Evolutionary conservation across 2,797 vertebrate species (phyloP), one percentile per base, ranked within the genome.

Genomic region (Pteropus rufus): DNA sequence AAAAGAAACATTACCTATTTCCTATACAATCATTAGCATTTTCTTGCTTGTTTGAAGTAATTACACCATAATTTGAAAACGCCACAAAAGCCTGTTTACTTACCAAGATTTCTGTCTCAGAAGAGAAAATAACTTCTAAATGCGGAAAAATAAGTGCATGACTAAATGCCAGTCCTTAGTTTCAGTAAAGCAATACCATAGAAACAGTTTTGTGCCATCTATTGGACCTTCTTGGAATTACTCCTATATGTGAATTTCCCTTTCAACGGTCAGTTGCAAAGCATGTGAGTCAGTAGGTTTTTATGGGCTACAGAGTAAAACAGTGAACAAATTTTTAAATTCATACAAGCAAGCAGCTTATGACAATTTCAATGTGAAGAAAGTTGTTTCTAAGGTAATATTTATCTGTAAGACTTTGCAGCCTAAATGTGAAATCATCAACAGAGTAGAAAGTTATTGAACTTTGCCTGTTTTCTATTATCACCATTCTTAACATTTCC

Each of bases 201-300:
- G 21, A 81, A 24, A 62, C 16, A 1, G 72, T 41, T 58, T 91
- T 70, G 36, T 58, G 95, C 97, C 97, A 96, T 54, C 97, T 97
- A 34, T 62, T 44, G 97, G 83, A 31, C 18, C 8, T 79, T 10
- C 10, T 26, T 64, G 93, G 82, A 93, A 95, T 95, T 93, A 80
- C 89, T 26, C 58, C 77, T 24, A 11, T 4, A 0, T 14, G 2
- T 15, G 58, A 72, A 67, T 76, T 92, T 62, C 67, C 24, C 24
- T 49, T 87, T 67, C 21, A 11, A 60, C 54, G 18, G 46, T 76
- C 31, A 21, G 5, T 8, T 29, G 21, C 62, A 60, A 87, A 73
- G 21, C n/a, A n/a, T 2, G 7, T 58, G 36, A 7, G 24, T 29
- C 36, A 67, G 60, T 16, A 56, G 46, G 15, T 9, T 88, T 91